phyloP scores from a whole-genome alignment of 2,888 invertebrate species.

The Girardia tigrina region DNA sequence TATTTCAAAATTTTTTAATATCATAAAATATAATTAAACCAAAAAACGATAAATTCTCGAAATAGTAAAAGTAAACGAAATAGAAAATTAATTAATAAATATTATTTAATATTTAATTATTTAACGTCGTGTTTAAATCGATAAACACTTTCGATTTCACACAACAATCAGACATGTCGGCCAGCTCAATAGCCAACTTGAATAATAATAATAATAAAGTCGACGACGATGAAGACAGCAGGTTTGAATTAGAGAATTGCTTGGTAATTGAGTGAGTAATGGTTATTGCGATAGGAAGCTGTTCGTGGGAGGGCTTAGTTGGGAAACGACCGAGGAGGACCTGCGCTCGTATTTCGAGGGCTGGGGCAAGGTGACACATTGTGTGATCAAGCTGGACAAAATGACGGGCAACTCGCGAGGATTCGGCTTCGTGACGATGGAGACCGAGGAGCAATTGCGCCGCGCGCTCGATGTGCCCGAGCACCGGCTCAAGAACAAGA shows the following conservation, averaged over 20 bases:
- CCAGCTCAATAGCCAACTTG: too few relatives aligned
- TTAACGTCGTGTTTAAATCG: too few relatives aligned
- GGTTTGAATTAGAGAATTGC: not conserved
- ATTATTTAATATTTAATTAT: too few relatives aligned
- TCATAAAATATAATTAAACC: too few relatives aligned
- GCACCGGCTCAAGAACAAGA: constrained; percentile 81
- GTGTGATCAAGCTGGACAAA: constrained; percentile 88
- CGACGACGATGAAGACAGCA: constrained; percentile 6
- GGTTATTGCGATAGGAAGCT: constrained; percentile 67
- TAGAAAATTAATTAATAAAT: too few relatives aligned
- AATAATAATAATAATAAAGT: not conserved
- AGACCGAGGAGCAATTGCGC: constrained; percentile 64
- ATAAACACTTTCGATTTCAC: too few relatives aligned
- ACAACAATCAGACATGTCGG: too few relatives aligned
- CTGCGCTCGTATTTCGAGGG: constrained; percentile 80
- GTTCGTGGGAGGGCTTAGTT: constrained; percentile 92
- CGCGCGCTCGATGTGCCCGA: constrained; percentile 49
- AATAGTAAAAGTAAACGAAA: too few relatives aligned
- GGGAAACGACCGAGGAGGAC: constrained; percentile 97
- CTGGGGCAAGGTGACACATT: constrained; percentile 83
- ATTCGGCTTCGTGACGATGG: constrained; percentile 89
- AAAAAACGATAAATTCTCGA: too few relatives aligned
- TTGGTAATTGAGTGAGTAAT: not conserved
- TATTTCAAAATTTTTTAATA: too few relatives aligned
- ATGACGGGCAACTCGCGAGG: constrained; percentile 84